Evolutionary conservation across 2,113 vertebrate species (phyloP), one percentile per base, ranked within the genome.

Genomic region (Microtus montanus): DNA sequence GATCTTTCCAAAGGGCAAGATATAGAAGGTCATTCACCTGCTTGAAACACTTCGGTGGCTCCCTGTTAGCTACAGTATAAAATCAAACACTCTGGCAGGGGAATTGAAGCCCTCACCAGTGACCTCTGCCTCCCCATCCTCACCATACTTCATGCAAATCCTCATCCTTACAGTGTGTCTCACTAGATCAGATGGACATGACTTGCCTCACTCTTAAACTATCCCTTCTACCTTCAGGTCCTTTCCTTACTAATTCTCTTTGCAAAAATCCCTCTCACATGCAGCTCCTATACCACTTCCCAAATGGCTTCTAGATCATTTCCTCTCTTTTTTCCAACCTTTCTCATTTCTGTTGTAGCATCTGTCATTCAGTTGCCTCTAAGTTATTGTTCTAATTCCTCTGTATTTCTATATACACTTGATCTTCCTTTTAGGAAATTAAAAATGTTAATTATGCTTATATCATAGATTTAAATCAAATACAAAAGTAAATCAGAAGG

Each of bases 1-100:
- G 79, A 91, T 96, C 54, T 95, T 96, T 92, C 88, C 87, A 94
- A 95, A 97, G 92, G 84, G 84, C 41, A 83, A n/a, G 52, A 86
- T 6, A 1, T 49, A 47, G 35, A 94, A 96, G 77, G 92, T 89
- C 87, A 89, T 89, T 91, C 80, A 95, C 49, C 70, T 54, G 44
- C 44, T 91, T 77, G 89, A 91, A 92, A 90, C 38, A 84, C 90
- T 93, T 96, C 83, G 52, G 52, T 80, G 75, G 17, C 19, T 95
- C 30, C 33, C 54, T 66, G n/a, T 87, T 79, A 95, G 64, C 58
- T 96, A 33, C 35, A 41, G 28, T 80, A 94, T 58, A 77, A 93
- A 95, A 87, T 66, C 54, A 87, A 84, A 52, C 33, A 61, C 44
- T 73, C 54, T 30, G 33, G 33, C 13, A 3, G 61, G 26, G n/a